Evolutionary conservation across 2,797 vertebrate genomes (phyloP).

Genomic region (Sebastiscus albofasciatus): DNA sequence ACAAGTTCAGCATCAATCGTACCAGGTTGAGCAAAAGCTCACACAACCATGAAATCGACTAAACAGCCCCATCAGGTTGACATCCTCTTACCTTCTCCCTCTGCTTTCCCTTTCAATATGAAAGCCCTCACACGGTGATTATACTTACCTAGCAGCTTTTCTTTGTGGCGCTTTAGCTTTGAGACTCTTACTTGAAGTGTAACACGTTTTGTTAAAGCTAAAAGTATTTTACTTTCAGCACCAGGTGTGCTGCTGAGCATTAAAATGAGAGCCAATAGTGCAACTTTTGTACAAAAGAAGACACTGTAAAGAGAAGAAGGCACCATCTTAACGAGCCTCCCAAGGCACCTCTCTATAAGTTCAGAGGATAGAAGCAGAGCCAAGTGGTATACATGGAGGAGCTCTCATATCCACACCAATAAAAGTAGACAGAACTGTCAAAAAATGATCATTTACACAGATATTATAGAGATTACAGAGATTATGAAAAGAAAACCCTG

Average conservation of each 20-base stretch:
- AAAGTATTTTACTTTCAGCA: slow-evolving; percentile 39
- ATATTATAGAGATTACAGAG: slow-evolving; percentile 35
- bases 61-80: slow-evolving; percentile 32
- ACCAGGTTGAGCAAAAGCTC: slow-evolving; percentile 40
- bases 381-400: slow-evolving; percentile 35
- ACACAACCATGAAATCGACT: slow-evolving; percentile 47
- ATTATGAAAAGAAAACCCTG: slow-evolving; percentile 34
- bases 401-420: slow-evolving; percentile 45
- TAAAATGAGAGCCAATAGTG: slow-evolving; percentile 13
- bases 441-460: slow-evolving; percentile 40
- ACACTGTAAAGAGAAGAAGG: neutral
- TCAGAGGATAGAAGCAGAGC: slow-evolving; percentile 29
- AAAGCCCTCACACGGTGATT: slow-evolving; percentile 30
- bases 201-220: slow-evolving; percentile 15
- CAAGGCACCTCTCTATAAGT: slow-evolving; percentile 28
- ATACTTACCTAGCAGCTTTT: slow-evolving; percentile 32
- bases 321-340: slow-evolving; percentile 1
- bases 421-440: slow-evolving; percentile 42
- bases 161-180: slow-evolving; percentile 37
- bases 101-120: slow-evolving; percentile 23
- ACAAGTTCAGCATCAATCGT: slow-evolving; percentile 44
- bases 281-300: neutral
- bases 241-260: neutral
- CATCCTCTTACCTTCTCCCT: slow-evolving; percentile 15
- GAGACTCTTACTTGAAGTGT: slow-evolving; percentile 36